Evolutionary conservation across 2,797 vertebrate genomes (phyloP), one percentile per base, ranked within the genome.

Genomic region (Rhinogobio ventralis): DNA sequence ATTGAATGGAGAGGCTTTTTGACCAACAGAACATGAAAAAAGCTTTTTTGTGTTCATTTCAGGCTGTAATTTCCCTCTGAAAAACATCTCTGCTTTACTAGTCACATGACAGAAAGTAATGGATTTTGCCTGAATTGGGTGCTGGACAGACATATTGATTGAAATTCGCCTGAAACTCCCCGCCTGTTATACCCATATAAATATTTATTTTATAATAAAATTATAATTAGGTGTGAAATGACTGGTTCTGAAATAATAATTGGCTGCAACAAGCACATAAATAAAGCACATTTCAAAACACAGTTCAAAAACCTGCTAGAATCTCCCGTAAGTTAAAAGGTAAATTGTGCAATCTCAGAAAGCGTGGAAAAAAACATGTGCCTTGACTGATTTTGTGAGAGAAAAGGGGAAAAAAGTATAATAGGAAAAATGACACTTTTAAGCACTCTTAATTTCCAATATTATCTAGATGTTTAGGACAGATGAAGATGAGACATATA

Each of bases 151-250:
- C 57, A 82, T 85, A 85, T 87, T 83, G 83, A 83, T 82, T 86
- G 77, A 49, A 87, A 62, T n/a, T 75, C 42, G 49, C 83, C 49
- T 53, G 46, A 84, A 83, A 71, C 78, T 69, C 78, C 23, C 28
- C 33, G 13, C 39, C 7, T 75, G 19, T 36, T 83, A 53, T 68
- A 73, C 75, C 53, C 20, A 14, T 25, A 20, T 30, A 55, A 15
- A 71, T 84, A 75, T 68, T 78, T 74, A 90, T 90, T 90, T 91
- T 82, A 85, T 89, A 90, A 90, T 90, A 90, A 91, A 93, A 91
- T 91, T 84, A 91, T 93, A 93, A 92, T 88, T 85, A 89, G 91
- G 91, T 92, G 91, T 93, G 91, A 94, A 94, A 94, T 94, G 90
- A 92, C 90, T 2, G 76, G 86, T 88, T 89, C 89, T 87, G 82